Evolutionary conservation across 2,797 vertebrate genomes (phyloP).

Genomic region (Emydoidea blandingii): DNA sequence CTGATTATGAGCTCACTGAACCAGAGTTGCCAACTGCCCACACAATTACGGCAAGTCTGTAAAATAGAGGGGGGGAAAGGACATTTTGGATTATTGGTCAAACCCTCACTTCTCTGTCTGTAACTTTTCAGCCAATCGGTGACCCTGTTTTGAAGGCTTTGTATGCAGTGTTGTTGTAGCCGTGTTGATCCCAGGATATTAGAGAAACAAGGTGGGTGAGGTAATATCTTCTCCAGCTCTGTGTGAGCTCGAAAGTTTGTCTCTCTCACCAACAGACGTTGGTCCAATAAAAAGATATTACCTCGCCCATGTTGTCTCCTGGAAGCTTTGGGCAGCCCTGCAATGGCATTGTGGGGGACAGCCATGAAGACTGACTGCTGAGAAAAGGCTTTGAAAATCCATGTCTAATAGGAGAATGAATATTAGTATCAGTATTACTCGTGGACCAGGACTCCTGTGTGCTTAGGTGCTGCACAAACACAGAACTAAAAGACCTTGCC

Average conservation of each 20-base stretch:
- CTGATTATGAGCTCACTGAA: not conserved
- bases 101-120: not conserved
- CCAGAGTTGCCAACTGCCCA: not conserved
- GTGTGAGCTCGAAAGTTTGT: not conserved
- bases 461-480: not conserved
- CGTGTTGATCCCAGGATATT: not conserved
- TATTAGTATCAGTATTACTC: not conserved
- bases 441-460: not conserved
- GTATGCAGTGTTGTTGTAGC: not conserved
- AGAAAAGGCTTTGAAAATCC: not conserved
- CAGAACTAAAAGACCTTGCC: not conserved
- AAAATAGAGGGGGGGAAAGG: not conserved
- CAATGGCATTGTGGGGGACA: not conserved
- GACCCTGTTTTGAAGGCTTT: not conserved
- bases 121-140: not conserved
- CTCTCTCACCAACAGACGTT: not conserved
- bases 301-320: not conserved
- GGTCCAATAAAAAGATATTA: not conserved
- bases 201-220: not conserved
- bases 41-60: not conserved
- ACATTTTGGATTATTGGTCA: not conserved
- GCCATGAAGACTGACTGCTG: not conserved
- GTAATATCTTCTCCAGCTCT: not conserved
- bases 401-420: not conserved
- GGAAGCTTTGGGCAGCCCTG: not conserved